Evolutionary conservation across 2,797 vertebrate genomes (phyloP), one percentile per base, ranked within the genome.

Genomic region (Euthynnus affinis): DNA sequence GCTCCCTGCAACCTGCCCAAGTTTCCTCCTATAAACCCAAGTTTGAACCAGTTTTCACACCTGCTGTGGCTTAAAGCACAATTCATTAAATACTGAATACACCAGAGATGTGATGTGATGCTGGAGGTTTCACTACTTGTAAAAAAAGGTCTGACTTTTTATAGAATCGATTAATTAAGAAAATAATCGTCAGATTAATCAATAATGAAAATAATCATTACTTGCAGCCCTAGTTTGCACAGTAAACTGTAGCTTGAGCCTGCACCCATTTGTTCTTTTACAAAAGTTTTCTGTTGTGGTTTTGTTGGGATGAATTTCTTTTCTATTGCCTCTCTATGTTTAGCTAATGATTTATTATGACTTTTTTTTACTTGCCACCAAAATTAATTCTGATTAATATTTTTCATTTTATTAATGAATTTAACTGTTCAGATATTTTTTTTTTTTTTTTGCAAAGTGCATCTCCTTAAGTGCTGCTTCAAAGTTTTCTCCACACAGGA

Each of bases 1-100:
- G 71, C 76, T 79, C 76, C 64, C n/a, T n/a, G 44, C 52, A 64
- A n/a, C 58, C 68, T 64, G 61, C 34, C 40, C 37, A 44, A 52
- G 59, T 42, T 71, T 61, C 18, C 20, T 57, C 49, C 23, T 29
- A 12, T 52, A 23, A 40, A 77, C n/a, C n/a, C 3, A 2, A 55
- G 49, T 55, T 27, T 20, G 22, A 57, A 58, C 9, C 8, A 46
- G 53, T 20, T 32, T 22, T 56, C 8, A 52, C 34, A 44, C 59
- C 44, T 64, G 52, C 63, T 61, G 23, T 52, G 18, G 1, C 42
- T 55, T 57, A 23, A 66, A 67, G 18, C 34, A n/a, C 42, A 65
- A 52, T 2, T 71, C 27, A 25, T 52, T 51, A 34, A 32, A 32
- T 17, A 18, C 6, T 17, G 14, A 15, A 44, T 15, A 46, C 44